These are phyloP conservation scores for Rhagium mordax DNA, from an alignment of 2,888 invertebrate species.

Conservation along the genomic window DNA sequence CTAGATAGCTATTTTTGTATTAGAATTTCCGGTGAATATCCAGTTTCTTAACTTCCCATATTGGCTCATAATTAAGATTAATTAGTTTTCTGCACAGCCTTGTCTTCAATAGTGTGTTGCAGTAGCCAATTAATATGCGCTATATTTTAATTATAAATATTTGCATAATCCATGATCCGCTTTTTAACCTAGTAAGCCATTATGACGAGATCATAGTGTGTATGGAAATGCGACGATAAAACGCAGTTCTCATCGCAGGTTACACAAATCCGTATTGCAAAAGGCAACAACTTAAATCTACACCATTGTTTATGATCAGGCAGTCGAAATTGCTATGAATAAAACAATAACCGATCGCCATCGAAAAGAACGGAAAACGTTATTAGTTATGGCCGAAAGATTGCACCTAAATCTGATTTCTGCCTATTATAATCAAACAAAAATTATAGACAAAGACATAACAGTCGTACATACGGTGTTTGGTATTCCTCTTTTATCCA, in stretches of 20 bases:
- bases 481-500: constrained; percentile 33
- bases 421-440: background rate
- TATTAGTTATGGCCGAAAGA: no score
- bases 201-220: background rate
- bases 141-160: background rate
- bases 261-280: no score
- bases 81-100: constrained; percentile 39
- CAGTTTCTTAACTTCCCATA: constrained; percentile 40
- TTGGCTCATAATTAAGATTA: constrained; percentile 42
- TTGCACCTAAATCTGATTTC: background rate
- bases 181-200: background rate
- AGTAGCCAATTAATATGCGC: background rate
- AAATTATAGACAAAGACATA: background rate
- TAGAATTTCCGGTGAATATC: constrained; percentile 43
- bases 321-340: no score
- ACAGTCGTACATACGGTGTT: constrained; percentile 10
- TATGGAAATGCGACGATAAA: background rate
- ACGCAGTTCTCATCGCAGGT: background rate
- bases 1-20: constrained; percentile 35
- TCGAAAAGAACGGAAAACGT: no score
- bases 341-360: no score
- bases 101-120: constrained; percentile 9
- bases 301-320: no score
- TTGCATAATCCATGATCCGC: background rate
- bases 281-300: no score